Conservation (phyloP, 2,113 vertebrate species). For the Corythornis vintsioides region DNA sequence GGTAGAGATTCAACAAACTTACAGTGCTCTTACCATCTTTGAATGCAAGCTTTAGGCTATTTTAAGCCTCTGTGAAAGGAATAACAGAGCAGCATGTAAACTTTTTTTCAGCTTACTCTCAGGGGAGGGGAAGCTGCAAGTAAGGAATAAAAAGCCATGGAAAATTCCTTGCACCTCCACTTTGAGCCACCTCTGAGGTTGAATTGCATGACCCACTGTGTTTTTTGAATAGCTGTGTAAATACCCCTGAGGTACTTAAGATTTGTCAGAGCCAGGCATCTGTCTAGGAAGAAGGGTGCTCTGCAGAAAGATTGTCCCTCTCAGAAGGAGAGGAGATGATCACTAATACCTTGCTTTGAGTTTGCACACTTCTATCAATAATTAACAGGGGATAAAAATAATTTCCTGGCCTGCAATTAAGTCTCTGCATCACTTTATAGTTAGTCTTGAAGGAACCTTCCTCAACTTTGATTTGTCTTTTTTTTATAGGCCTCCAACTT, state of each 20-base stretch:
- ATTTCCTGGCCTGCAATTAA: not conserved
- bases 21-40: not conserved
- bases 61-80: not conserved
- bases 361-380: not conserved
- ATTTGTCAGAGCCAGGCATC: not conserved
- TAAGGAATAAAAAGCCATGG: not conserved
- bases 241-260: not conserved
- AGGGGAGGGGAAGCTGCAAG: not conserved
- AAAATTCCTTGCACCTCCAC: not conserved
- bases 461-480: not conserved
- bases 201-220: not conserved
- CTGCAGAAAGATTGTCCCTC: not conserved
- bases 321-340: not conserved
- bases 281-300: not conserved
- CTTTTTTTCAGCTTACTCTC: slow-evolving; percentile 12
- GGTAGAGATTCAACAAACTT: not conserved
- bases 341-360: not conserved
- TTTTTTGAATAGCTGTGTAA: not conserved
- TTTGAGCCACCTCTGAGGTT: not conserved
- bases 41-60: not conserved
- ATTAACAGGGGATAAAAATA: not conserved
- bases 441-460: not conserved
- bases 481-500: not conserved
- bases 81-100: slow-evolving; percentile 8
- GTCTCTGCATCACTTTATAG: not conserved